Base-by-base conservation (phyloP, 1,140 invertebrate species). In the Stenopsyche tienmushanensis region DNA sequence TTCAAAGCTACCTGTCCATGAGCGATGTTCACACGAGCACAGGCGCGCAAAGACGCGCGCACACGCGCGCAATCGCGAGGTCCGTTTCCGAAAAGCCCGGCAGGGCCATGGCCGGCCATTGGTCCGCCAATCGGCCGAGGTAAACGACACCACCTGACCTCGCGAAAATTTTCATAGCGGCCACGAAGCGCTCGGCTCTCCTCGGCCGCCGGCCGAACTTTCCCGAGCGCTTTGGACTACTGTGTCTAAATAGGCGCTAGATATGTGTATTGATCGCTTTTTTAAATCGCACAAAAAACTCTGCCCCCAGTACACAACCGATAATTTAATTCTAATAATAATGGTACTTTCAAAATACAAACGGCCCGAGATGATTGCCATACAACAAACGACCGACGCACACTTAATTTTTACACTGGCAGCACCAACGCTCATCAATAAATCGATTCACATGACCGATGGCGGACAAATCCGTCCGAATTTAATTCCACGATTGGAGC, bases 101-200 rank as follows among this genome's bases (percentile, higher is more conserved):
- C 41, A 60, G 57, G 67, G 67, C 67, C 67, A 69, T 25, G 67
- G 67, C 59, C 67, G 67, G 59, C 67, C 67, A 59, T 57, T 65
- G 67, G 67, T 69, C 67, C 64, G 57, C 50, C 57, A 60, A 60
- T 60, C 57, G 57, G 57, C 29, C 47, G 67, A 64, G 67, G 67
- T 69, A 69, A 69, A 69, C 64, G 67, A 69, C 67, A 65, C 58
- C 59, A 69, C 59, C 67, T 69, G 67, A 69, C 67, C 67, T 69
- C 67, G 67, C 67, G 59, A 69, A 69, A n/a, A 60, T 60, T 69
- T 63, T 63, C 53, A 63, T 50, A 45, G 49, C 55, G 54, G 52
- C 50, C 65, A 29, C 39, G 50, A n/a, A n/a, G 7, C 45, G 50
- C 13, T 26, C 50, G 50, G 5, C 29, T 58, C 39, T 21, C 29